Base-by-base conservation (phyloP, 2,888 invertebrate genomes). In the Diplazon laetatorius region DNA sequence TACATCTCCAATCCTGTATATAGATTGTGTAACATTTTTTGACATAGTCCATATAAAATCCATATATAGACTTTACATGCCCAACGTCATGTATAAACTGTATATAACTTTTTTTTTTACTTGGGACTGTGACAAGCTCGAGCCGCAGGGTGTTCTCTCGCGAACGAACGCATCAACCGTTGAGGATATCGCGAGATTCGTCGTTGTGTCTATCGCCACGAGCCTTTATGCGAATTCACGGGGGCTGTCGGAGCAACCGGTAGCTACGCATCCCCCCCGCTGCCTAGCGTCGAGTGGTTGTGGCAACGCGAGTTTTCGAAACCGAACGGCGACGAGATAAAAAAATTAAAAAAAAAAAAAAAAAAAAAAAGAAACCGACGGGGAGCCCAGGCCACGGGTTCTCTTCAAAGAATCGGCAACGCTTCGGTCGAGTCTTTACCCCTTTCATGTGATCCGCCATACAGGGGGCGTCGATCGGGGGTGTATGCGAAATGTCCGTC, bases 361-460 rank as follows among this genome's bases (percentile, higher is more conserved):
- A n/a, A n/a, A 39, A 52, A 52, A 48, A 46, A 48, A 30, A 2
- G 14, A 30, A 42, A n/a, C 42, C n/a, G 1, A 10, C 37, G 37
- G 14, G 4, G 12, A 22, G 16, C 39, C 68, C 2, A 10, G 52
- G 4, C 39, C 59, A 16, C 50, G 55, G 55, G 25, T 68, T 14
- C 42, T 55, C 52, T 72, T 75, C 75, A 78, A 78, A 78, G 78
- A 75, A 62, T 75, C 42, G n/a, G 14, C 48, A 75, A 30, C 55
- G 55, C n/a, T 70, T 59, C 68, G 66, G 55, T 75, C 46, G 55
- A 72, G 37, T 66, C 66, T 75, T 71, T 16, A 62, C 39, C 65
- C n/a, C 70, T 60, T 73, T 71, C 57, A 30, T 78, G 42, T 37
- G 10, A 0, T 22, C 9, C n/a, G 10, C 42, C 25, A 52, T 52